Percentiles rank a stretch among this genome's conserved stretches.
These are phyloP conservation scores for Hirundo rustica DNA, from an alignment of 2,797 vertebrate species.

Conservation along the genomic window DNA sequence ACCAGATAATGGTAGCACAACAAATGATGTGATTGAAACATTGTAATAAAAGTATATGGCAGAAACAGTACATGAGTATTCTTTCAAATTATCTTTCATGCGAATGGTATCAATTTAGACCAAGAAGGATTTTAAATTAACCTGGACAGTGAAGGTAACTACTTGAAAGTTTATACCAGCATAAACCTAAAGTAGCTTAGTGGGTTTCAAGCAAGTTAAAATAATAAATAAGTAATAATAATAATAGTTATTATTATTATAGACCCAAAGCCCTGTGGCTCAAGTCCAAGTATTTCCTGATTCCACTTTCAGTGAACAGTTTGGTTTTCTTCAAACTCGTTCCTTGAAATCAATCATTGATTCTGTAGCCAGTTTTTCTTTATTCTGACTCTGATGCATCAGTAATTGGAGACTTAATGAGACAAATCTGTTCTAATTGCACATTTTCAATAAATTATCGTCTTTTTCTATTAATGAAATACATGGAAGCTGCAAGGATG, in stretches of 20 bases:
- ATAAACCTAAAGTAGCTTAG: not conserved
- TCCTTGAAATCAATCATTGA: not conserved
- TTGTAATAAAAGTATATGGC: not conserved
- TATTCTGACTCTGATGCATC: not conserved
- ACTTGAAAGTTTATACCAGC: not conserved
- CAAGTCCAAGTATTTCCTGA: not conserved
- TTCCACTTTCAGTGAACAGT: not conserved
- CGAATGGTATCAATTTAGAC: not conserved
- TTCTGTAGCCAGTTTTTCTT: not conserved
- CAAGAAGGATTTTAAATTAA: not conserved
- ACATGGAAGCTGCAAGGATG: not conserved
- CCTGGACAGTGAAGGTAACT: not conserved
- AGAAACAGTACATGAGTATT: not conserved
- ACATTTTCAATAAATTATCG: not conserved
- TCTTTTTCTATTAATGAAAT: not conserved
- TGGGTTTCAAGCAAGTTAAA: not conserved
- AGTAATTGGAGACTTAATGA: not conserved
- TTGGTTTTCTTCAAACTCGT: not conserved
- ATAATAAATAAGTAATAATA: not conserved
- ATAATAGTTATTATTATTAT: too few species aligned
- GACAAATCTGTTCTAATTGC: not conserved
- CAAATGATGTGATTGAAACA: not conserved
- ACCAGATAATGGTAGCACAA: not conserved
- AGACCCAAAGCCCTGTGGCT: not conserved
- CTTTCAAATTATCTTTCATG: not conserved